A percentile compares a stretch with the other conserved stretches of the same genome.
Evolutionary conservation across 2,797 vertebrate genomes (phyloP).

Genomic region (Echiichthys vipera): DNA sequence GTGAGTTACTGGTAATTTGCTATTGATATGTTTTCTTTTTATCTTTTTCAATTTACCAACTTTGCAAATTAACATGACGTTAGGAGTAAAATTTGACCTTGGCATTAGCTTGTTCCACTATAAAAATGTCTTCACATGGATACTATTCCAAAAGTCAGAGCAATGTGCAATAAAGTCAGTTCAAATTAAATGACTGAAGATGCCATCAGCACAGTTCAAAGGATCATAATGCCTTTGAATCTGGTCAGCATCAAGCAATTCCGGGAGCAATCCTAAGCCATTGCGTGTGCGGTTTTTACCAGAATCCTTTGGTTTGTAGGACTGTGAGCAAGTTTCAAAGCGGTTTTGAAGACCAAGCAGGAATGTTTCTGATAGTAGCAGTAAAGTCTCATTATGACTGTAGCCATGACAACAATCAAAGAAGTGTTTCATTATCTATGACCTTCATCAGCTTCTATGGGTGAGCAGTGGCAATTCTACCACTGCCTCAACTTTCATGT

Average conservation of each 20-base stretch:
- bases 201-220: conserved; percentile 45
- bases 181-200: conserved; percentile 26
- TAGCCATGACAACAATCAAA: conserved; percentile 47
- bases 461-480: too few species aligned
- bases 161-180: conserved; percentile 2
- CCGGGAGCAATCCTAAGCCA: conserved; percentile 23
- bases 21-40: too few species aligned
- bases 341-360: conserved; percentile 6
- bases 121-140: conserved; percentile 27
- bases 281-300: conserved; percentile 25
- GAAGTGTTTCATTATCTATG: conserved; percentile 14
- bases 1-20: neutral
- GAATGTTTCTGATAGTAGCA: conserved; percentile 1
- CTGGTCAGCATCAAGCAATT: conserved; percentile 41
- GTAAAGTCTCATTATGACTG: conserved; percentile 30
- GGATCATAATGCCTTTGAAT: conserved; percentile 27
- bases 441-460: conserved; percentile 4
- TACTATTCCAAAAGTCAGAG: conserved; percentile 23
- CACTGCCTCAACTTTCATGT: too few species aligned
- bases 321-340: conserved; percentile 2
- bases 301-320: conserved; percentile 10
- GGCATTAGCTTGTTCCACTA: neutral
- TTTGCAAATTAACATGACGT: conserved; percentile 9
- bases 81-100: neutral
- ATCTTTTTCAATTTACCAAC: neutral